Base-by-base conservation (phyloP, 1,140 invertebrate genomes). In the Drosophila busckii region DNA sequence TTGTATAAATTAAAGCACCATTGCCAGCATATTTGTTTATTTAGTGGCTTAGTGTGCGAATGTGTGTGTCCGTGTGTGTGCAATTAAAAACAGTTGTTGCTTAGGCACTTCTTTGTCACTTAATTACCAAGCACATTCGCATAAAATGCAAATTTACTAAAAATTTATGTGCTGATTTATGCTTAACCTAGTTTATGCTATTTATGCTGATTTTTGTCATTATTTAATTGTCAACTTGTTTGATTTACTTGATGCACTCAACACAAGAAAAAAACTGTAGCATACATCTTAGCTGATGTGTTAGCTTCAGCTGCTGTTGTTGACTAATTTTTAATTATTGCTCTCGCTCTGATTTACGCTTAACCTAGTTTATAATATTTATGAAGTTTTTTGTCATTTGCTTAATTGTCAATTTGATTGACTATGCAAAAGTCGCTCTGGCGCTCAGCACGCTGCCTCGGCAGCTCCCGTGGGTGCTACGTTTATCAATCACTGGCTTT, bases 1-100 rank as follows among this genome's bases (percentile, higher is more conserved):
- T 80, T 80, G 68, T 61, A 78, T 80, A 80, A 54, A 73, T 80
- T 80, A 78, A 68, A 49, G 48, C 26, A n/a, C 40, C 53, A 78
- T 45, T 80, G 19, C 16, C 25, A 44, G 22, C 40, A 58, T 50
- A 71, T 78, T 65, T 52, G 41, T 60, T 71, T 78, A 62, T 70
- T 70, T 40, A 45, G 40, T 20, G 22, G 42, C 50, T 29, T 29
- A 23, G 2, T 22, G 5, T 48, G 26, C 19, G n/a, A 20, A 9
- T 56, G 23, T 46, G 31, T 13, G 3, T 20, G 13, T 40, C 19
- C 49, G 41, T 61, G 52, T 56, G 19, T 32, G 32, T 35, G 31
- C 49, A 37, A 45, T 45, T 53, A 32, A 29, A 54, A 44, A 32
- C 49, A 60, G 10, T 54, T 60, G 56, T 60, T 53, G 49, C 49